Conservation (phyloP, 2,797 vertebrate species). For the Propithecus perrieri region DNA sequence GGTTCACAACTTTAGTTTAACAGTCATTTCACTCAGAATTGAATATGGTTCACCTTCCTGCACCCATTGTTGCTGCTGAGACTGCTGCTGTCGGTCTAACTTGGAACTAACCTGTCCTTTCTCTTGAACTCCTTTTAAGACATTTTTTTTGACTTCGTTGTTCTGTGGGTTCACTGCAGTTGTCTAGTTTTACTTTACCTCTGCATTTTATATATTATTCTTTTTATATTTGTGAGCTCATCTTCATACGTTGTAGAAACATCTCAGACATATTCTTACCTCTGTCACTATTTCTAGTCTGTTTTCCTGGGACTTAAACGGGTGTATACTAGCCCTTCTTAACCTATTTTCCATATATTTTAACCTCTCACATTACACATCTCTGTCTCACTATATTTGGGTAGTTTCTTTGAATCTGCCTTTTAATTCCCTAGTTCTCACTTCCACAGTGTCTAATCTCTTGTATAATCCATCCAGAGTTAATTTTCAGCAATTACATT, state of each 20-base stretch:
- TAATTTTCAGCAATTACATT: constrained; percentile 23
- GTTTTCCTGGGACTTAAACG: not conserved
- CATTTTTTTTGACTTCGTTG: not conserved
- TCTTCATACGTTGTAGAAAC: not conserved
- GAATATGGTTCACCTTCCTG: not conserved
- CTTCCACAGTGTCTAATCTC: not conserved
- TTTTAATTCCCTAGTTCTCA: not conserved
- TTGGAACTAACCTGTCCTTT: not conserved
- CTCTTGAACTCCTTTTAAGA: not conserved
- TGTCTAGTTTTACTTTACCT: not conserved
- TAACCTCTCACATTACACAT: not conserved
- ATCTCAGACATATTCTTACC: not conserved
- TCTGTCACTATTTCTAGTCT: not conserved
- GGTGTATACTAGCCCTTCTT: not conserved
- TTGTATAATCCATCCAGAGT: not conserved
- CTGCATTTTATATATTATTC: not conserved
- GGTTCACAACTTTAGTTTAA: not conserved
- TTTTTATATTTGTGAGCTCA: not conserved
- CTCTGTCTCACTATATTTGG: not conserved
- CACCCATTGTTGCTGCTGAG: not conserved
- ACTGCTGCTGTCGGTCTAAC: not conserved
- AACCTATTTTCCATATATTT: not conserved
- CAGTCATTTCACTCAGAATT: not conserved
- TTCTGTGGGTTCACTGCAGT: not conserved
- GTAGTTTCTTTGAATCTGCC: not conserved